Percentiles rank a stretch among this genome's conserved stretches.
Conservation (phyloP, 2,888 invertebrate species). For the Pristionchus japonicus region DNA sequence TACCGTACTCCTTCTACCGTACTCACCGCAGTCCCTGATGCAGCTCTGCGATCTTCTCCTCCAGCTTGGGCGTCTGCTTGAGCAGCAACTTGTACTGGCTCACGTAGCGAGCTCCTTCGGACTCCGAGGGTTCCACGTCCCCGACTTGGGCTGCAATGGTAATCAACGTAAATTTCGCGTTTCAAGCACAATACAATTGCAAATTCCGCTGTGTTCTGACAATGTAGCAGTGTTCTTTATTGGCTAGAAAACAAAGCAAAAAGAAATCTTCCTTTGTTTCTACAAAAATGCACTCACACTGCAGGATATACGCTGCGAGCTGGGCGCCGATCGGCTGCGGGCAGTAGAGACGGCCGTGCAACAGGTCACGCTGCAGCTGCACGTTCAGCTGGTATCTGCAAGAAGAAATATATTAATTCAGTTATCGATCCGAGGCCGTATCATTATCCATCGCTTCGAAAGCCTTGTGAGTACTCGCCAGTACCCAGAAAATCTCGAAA, state of each 20-base stretch:
- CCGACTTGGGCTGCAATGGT: slow-evolving; percentile 90
- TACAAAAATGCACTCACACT: slow-evolving; percentile 63
- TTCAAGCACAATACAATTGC: not conserved
- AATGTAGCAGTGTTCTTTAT: not conserved
- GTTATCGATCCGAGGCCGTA: not conserved
- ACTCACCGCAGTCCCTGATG: slow-evolving; percentile 85
- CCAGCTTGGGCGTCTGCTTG: slow-evolving; percentile 91
- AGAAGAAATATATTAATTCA: not conserved
- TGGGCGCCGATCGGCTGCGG: slow-evolving; percentile 77
- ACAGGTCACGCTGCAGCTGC: slow-evolving; percentile 92
- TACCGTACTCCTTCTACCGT: not conserved
- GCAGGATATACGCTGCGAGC: slow-evolving; percentile 69
- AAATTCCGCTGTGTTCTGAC: not conserved
- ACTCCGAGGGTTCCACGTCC: slow-evolving; percentile 87
- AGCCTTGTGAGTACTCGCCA: no score
- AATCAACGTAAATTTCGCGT: not conserved
- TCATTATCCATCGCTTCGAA: no score
- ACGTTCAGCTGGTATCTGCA: slow-evolving; percentile 89
- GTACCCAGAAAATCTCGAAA: no score
- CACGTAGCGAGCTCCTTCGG: slow-evolving; percentile 87
- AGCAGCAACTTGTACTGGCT: slow-evolving; percentile 90
- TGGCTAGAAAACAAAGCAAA: not conserved
- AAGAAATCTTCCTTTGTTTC: no score
- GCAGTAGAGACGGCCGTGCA: slow-evolving; percentile 94
- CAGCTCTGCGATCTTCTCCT: slow-evolving; percentile 92